phyloP scores from a whole-genome alignment of 64 coral and sea anemone genomes.

The Pachyseris speciosa region DNA sequence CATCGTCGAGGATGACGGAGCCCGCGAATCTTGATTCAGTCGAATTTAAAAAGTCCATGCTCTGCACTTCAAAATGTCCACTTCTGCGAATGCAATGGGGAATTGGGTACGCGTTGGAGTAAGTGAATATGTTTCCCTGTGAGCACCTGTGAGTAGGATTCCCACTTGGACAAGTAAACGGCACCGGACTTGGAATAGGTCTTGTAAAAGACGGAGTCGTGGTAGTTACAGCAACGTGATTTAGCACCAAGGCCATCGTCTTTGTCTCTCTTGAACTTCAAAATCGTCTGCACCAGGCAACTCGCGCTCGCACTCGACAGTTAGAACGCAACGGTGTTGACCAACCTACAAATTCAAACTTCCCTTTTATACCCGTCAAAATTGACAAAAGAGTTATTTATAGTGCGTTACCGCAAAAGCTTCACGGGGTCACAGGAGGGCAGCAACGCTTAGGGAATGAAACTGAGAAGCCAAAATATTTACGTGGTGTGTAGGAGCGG shows the following conservation, averaged over 20 bases:
- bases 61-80: not conserved
- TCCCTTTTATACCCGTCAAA: constrained; percentile 37
- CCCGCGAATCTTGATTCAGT: not conserved
- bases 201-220: constrained; percentile 27
- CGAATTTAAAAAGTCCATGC: not conserved
- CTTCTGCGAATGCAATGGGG: constrained; percentile 27
- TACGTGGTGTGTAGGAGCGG: not conserved
- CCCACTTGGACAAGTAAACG: not conserved
- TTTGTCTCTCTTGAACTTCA: not conserved
- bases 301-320: no score
- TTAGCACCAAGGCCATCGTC: constrained; percentile 20
- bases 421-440: constrained; percentile 23
- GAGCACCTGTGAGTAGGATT: constrained; percentile 13
- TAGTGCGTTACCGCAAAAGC: not conserved
- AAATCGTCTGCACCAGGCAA: not conserved
- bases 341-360: constrained; percentile 7
- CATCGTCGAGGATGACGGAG: constrained; percentile 21
- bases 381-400: constrained; percentile 24
- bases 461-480: constrained; percentile 45
- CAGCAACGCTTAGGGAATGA: constrained; percentile 16
- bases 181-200: constrained; percentile 37
- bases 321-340: constrained; percentile 17
- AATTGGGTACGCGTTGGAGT: constrained; percentile 35
- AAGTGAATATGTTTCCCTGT: constrained; percentile 22
- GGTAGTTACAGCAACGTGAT: constrained; percentile 18